phyloP scores from a whole-genome alignment of 2,113 vertebrate genomes.

The Lophochroa leadbeateri region DNA sequence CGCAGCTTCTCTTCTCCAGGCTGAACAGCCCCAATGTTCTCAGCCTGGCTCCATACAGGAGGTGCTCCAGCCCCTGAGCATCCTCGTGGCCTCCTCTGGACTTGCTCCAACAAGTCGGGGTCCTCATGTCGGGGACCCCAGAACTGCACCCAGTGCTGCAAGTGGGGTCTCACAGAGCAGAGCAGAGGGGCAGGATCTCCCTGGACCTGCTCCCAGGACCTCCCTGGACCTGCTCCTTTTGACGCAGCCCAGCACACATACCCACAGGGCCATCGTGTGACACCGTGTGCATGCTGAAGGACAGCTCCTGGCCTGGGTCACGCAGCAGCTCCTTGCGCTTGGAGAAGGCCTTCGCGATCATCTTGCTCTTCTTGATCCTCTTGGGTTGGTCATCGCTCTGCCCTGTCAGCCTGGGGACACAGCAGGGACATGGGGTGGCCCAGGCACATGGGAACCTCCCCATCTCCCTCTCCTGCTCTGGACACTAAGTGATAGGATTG shows the following conservation, averaged over 20 bases:
- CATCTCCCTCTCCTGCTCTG: not conserved
- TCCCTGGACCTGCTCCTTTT: not conserved
- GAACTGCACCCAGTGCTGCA: not conserved
- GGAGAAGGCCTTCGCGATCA: slow-evolving; percentile 98
- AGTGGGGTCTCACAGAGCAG: not conserved
- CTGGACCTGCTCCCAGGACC: not conserved
- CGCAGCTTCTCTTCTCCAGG: not conserved
- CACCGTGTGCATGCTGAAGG: slow-evolving; percentile 96
- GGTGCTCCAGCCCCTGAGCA: not conserved
- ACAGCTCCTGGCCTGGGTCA: slow-evolving; percentile 90
- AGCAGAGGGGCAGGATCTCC: not conserved
- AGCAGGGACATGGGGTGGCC: accelerated
- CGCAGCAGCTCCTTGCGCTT: slow-evolving; percentile 93
- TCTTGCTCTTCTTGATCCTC: slow-evolving; percentile 98
- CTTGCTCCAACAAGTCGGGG: not conserved
- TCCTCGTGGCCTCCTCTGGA: not conserved
- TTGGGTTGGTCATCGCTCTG: slow-evolving; percentile 94
- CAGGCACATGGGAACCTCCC: not conserved
- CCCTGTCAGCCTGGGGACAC: slow-evolving; percentile 83
- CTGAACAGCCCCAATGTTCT: not conserved
- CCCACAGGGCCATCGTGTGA: slow-evolving; percentile 96
- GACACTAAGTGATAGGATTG: not conserved
- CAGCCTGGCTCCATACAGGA: not conserved
- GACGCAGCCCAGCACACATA: not conserved
- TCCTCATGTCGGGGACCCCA: not conserved